These are phyloP conservation scores for Achlya flavicornis DNA, from an alignment of 2,888 invertebrate species.

Conservation along the genomic window DNA sequence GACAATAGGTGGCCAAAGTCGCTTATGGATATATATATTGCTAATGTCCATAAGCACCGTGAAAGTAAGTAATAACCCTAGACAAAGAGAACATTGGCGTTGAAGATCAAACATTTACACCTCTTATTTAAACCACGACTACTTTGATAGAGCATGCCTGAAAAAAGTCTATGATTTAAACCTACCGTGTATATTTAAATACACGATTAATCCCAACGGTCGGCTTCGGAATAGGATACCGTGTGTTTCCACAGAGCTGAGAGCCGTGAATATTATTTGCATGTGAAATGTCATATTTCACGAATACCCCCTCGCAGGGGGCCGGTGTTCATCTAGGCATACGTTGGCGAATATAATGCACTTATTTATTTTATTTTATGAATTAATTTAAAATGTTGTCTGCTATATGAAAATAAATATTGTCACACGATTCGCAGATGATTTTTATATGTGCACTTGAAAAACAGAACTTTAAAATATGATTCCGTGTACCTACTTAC, in stretches of 20 bases:
- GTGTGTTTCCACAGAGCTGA: conserved; percentile 31
- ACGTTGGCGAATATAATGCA: conserved; percentile 9
- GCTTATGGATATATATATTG: too few species aligned
- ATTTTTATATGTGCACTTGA: too few species aligned
- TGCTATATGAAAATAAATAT: neutral
- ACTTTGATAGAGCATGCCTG: too few species aligned
- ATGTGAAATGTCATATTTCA: conserved; percentile 40
- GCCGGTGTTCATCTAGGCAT: conserved; percentile 23
- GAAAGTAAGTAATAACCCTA: too few species aligned
- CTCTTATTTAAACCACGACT: too few species aligned
- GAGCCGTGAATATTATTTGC: conserved; percentile 47
- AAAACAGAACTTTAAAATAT: too few species aligned
- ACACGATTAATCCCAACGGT: neutral
- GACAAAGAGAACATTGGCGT: too few species aligned
- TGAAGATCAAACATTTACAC: too few species aligned
- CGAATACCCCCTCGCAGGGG: conserved; percentile 13
- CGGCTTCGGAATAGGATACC: conserved; percentile 4
- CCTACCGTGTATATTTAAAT: neutral
- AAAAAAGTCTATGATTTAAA: too few species aligned
- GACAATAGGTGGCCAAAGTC: too few species aligned
- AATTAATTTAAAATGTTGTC: neutral
- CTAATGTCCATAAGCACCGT: too few species aligned
- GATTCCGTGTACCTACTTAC: too few species aligned
- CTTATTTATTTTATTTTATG: neutral
- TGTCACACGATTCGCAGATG: neutral